Conservation (phyloP, 2,797 vertebrate species). For the Lepilemur septentrionalis region DNA sequence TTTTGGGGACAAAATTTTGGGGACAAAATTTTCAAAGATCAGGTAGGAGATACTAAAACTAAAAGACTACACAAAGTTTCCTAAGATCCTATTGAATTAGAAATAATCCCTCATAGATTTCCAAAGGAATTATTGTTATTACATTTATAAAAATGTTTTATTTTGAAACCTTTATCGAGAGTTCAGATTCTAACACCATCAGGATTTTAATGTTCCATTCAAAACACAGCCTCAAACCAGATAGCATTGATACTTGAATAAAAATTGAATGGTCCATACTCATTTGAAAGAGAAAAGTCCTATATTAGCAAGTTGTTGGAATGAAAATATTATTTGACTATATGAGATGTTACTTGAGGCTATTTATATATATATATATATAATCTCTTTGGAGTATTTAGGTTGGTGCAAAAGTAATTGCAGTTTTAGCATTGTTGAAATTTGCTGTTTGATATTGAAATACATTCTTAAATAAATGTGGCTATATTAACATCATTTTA, state of each 20-base stretch:
- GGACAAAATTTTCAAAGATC: neutral
- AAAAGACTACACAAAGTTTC: neutral
- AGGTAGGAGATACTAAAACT: neutral
- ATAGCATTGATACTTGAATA: neutral
- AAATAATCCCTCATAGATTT: neutral
- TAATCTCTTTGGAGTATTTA: neutral
- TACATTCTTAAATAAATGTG: no score
- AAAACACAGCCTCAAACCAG: neutral
- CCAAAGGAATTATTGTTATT: neutral
- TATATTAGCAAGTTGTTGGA: neutral
- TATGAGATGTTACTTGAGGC: neutral
- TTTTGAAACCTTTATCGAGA: neutral
- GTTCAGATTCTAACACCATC: neutral
- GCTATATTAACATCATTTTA: no score
- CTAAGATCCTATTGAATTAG: neutral
- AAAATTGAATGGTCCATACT: neutral
- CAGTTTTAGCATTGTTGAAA: no score
- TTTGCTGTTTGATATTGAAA: no score
- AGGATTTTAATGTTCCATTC: neutral
- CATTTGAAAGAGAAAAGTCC: neutral
- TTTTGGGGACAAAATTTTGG: neutral
- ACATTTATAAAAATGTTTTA: neutral
- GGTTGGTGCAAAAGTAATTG: no score
- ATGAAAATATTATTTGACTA: neutral
- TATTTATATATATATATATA: neutral